phyloP scores from a whole-genome alignment of 2,888 invertebrate species.

The Amblyjoppa fuscipennis region DNA sequence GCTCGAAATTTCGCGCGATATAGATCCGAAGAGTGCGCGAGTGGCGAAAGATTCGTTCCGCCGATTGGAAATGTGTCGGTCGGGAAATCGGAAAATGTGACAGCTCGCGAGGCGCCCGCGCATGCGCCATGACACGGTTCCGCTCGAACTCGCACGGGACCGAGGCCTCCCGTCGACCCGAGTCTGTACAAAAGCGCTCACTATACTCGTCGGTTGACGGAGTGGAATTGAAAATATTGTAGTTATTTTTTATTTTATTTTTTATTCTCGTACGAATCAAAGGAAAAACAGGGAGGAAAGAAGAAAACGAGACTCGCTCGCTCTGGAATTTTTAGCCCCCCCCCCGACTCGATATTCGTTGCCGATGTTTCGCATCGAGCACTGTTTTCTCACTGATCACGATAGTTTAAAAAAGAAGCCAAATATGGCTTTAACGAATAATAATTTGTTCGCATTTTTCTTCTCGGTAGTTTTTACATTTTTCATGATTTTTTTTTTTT shows the following conservation, averaged over 20 bases:
- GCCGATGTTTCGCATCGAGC: background rate
- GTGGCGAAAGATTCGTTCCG: conserved; percentile 8
- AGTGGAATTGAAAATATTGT: background rate
- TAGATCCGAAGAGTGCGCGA: conserved; percentile 37
- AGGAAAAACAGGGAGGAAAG: background rate
- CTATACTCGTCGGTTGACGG: conserved; percentile 1
- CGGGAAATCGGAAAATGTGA: conserved; percentile 64
- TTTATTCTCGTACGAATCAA: background rate
- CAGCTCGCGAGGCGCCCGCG: conserved; percentile 60
- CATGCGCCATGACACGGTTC: conserved; percentile 62
- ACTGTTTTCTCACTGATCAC: background rate
- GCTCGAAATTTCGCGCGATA: conserved; percentile 5
- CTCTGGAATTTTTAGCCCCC: background rate
- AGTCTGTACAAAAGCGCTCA: background rate
- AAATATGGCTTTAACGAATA: background rate
- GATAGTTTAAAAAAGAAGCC: background rate
- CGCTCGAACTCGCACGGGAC: conserved; percentile 43
- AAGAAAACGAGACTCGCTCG: background rate
- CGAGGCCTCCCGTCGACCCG: conserved; percentile 30
- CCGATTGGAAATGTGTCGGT: conserved; percentile 36
- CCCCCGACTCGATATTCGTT: background rate
- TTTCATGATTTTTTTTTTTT: background rate
- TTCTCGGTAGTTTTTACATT: background rate
- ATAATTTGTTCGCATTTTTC: background rate
- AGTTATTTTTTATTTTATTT: background rate